Conservation (phyloP, 2,797 vertebrate species). For the Thamnophis elegans region DNA sequence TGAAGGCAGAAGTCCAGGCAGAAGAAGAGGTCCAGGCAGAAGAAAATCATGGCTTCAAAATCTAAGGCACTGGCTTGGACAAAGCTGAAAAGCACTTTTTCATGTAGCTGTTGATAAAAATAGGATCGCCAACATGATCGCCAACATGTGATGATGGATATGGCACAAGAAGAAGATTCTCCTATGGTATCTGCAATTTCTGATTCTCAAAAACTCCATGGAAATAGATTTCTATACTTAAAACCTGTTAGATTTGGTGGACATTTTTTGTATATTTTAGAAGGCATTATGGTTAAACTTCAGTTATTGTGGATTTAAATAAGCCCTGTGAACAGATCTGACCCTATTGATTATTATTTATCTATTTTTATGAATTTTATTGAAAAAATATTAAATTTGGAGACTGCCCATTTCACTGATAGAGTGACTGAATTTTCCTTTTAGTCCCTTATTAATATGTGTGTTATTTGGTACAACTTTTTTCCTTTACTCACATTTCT, state of each 20-base stretch:
- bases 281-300: neutral
- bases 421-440: neutral
- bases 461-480: neutral
- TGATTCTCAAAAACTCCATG: neutral
- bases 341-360: neutral
- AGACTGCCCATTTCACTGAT: neutral
- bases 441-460: neutral
- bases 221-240: neutral
- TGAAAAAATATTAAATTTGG: neutral
- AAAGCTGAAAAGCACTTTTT: no score
- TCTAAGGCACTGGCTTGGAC: no score
- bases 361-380: neutral
- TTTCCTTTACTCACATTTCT: neutral
- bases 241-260: neutral
- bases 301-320: neutral
- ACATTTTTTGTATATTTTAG: neutral
- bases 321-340: neutral
- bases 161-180: neutral
- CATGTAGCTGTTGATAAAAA: no score
- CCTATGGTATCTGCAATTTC: neutral
- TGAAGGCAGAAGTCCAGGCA: no score
- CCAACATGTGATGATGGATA: no score
- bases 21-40: no score
- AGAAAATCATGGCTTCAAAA: no score
- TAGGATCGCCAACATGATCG: no score